Evolutionary conservation across 2,113 vertebrate species (phyloP).

Genomic region (Silurus glanis): DNA sequence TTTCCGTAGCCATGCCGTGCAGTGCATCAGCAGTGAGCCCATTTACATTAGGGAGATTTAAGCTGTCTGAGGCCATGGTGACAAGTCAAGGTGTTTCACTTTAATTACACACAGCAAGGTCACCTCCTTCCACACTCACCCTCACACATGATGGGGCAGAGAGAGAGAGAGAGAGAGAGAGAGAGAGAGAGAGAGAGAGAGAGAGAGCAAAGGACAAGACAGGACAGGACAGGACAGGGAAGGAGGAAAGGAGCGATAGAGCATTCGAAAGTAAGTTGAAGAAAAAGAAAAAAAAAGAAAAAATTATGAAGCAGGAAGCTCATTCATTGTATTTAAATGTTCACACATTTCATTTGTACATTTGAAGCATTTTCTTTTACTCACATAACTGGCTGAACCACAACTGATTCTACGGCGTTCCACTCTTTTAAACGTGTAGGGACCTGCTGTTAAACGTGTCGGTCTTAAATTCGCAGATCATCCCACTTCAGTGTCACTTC

Average conservation of each 20-base stretch:
- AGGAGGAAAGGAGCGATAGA: background rate
- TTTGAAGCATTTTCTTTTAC: slow-evolving; percentile 42
- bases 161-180: slow-evolving; percentile 54
- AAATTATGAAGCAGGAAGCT: slow-evolving; percentile 36
- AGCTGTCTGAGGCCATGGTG: slow-evolving; percentile 78
- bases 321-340: slow-evolving; percentile 58
- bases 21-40: slow-evolving; percentile 70
- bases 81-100: slow-evolving; percentile 84
- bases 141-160: slow-evolving; percentile 56
- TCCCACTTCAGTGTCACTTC: slow-evolving; percentile 71
- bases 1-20: slow-evolving; percentile 72
- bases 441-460: background rate
- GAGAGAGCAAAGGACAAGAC: slow-evolving; percentile 13
- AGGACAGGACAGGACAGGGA: slow-evolving; percentile 11
- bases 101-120: slow-evolving; percentile 82
- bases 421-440: background rate
- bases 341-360: slow-evolving; percentile 66
- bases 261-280: background rate
- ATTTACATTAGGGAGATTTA: slow-evolving; percentile 85
- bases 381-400: slow-evolving; percentile 30
- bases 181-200: slow-evolving; percentile 53
- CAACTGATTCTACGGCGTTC: slow-evolving; percentile 44
- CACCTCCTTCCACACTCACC: slow-evolving; percentile 72
- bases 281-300: background rate
- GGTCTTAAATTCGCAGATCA: slow-evolving; percentile 66